Conservation (phyloP, 1,140 invertebrate genomes). For the Euglossa dilemma region DNA sequence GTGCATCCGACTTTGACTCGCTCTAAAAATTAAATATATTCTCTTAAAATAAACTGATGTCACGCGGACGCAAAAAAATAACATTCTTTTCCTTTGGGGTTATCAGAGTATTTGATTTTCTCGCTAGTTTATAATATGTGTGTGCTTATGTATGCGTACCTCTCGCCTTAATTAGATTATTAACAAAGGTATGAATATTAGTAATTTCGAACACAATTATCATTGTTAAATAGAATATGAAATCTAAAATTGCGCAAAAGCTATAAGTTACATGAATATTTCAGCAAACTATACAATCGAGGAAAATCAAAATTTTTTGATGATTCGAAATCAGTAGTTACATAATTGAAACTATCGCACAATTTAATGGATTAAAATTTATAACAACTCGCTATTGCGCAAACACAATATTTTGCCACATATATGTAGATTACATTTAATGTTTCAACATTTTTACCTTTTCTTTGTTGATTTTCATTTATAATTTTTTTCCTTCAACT, state of each 20-base stretch:
- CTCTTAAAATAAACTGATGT: slow-evolving; percentile 13
- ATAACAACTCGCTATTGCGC: background rate
- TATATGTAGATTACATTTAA: slow-evolving; percentile 38
- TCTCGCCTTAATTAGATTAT: slow-evolving; percentile 19
- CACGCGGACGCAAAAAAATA: slow-evolving; percentile 23
- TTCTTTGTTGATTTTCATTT: slow-evolving; percentile 11
- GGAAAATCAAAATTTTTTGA: slow-evolving; percentile 7
- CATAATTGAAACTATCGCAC: background rate
- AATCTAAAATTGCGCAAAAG: slow-evolving; percentile 6
- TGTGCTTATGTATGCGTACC: slow-evolving; percentile 32
- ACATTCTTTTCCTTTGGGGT: slow-evolving; percentile 7
- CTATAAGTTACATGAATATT: background rate
- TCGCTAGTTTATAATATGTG: slow-evolving; percentile 19
- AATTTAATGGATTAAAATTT: background rate
- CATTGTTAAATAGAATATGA: background rate
- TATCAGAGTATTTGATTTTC: slow-evolving; percentile 23
- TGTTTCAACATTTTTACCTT: slow-evolving; percentile 32
- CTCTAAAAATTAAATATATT: slow-evolving; percentile 23
- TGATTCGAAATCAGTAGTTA: background rate
- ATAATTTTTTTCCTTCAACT: slow-evolving; percentile 22
- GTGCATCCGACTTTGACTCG: slow-evolving; percentile 46
- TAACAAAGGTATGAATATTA: background rate
- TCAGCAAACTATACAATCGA: background rate
- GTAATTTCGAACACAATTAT: background rate
- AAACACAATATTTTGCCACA: slow-evolving; percentile 23